Conservation (phyloP, 2,888 invertebrate species). For the Achlya flavicornis region DNA sequence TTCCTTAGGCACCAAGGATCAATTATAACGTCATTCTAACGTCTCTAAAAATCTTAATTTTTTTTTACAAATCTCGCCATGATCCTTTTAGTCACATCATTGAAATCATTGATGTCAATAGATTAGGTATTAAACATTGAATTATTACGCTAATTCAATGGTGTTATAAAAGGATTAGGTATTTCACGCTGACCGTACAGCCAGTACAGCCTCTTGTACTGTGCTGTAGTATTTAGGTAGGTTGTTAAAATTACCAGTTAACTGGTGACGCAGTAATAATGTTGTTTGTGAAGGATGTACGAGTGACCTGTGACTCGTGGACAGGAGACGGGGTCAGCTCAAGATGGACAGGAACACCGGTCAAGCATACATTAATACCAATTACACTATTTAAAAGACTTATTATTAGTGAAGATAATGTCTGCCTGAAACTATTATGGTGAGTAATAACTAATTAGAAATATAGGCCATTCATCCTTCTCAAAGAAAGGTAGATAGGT, state of each 20-base stretch:
- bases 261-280: conserved; percentile 32
- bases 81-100: no score
- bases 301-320: conserved; percentile 52
- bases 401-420: conserved; percentile 26
- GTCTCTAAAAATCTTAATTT: no score
- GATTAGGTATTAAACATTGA: no score
- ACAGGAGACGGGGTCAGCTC: conserved; percentile 53
- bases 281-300: conserved; percentile 65
- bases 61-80: no score
- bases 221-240: no score
- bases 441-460: conserved; percentile 10
- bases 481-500: background rate
- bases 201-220: no score
- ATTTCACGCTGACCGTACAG: no score
- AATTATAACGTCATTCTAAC: no score
- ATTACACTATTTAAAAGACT: conserved; percentile 50
- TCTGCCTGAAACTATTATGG: background rate
- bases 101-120: no score
- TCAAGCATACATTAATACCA: conserved; percentile 54
- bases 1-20: no score
- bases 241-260: background rate
- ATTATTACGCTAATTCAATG: no score
- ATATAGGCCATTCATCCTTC: background rate
- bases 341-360: conserved; percentile 53
- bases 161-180: no score